Evolutionary conservation across 2,888 invertebrate genomes (phyloP).

Genomic region (Alloscopus bannaensis): DNA sequence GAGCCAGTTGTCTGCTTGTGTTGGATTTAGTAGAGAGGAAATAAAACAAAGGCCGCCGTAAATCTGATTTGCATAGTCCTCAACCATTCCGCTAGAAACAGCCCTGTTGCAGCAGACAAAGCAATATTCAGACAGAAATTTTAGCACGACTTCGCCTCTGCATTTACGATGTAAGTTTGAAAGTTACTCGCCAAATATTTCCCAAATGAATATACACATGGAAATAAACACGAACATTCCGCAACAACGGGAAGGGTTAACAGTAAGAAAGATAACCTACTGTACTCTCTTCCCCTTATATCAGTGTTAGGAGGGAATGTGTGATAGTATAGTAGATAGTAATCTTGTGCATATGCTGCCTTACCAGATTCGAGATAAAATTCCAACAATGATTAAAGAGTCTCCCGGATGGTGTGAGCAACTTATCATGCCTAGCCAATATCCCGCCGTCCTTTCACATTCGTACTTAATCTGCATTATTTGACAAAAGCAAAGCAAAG

Average conservation of each 20-base stretch:
- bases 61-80: slow-evolving; percentile 57
- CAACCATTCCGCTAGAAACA: slow-evolving; percentile 64
- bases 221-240: slow-evolving; percentile 12
- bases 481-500: slow-evolving; percentile 37
- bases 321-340: too few relatives aligned
- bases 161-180: too few relatives aligned
- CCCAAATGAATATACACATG: slow-evolving; percentile 47
- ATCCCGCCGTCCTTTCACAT: slow-evolving; percentile 69
- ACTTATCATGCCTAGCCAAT: slow-evolving; percentile 72
- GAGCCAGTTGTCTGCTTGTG: slow-evolving; percentile 69
- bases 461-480: slow-evolving; percentile 68
- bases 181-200: slow-evolving; percentile 26
- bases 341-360: not conserved
- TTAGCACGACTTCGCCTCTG: too few relatives aligned
- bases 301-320: too few relatives aligned
- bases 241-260: not conserved
- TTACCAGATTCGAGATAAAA: slow-evolving; percentile 71
- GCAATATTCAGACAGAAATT: not conserved
- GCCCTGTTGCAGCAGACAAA: slow-evolving; percentile 58
- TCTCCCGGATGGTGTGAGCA: slow-evolving; percentile 72
- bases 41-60: slow-evolving; percentile 65
- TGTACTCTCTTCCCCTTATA: not conserved
- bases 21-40: slow-evolving; percentile 57
- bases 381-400: slow-evolving; percentile 70
- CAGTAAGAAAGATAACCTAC: not conserved